Conservation (phyloP, 2,888 invertebrate genomes). For the Aphidoletes aphidimyza region DNA sequence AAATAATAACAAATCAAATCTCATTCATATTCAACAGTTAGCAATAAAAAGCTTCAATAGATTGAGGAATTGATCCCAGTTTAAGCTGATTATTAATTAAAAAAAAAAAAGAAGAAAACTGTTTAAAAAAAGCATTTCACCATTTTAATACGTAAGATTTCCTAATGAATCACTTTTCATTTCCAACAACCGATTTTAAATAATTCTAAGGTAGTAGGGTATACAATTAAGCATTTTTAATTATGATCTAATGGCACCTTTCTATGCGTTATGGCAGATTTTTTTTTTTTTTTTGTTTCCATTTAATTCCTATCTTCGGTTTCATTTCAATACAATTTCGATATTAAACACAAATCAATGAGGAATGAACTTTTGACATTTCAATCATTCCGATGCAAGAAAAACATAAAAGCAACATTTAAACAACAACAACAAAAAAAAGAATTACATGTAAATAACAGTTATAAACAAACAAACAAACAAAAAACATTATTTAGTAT, state of each 20-base stretch:
- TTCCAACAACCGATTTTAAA: conserved; percentile 44
- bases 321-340: neutral
- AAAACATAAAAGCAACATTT: neutral
- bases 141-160: conserved; percentile 35
- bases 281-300: neutral
- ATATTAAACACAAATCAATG: too few species aligned
- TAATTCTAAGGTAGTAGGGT: conserved; percentile 53
- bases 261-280: neutral
- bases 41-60: conserved; percentile 54
- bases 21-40: conserved; percentile 43
- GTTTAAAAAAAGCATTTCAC: conserved; percentile 21
- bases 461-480: too few species aligned
- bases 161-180: conserved; percentile 38
- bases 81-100: conserved; percentile 35
- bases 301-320: neutral
- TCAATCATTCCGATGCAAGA: neutral
- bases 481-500: conserved; percentile 36
- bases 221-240: conserved; percentile 19
- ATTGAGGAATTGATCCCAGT: conserved; percentile 47
- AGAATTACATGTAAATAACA: neutral
- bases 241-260: neutral
- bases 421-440: neutral
- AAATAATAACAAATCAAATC: neutral
- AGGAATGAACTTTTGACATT: neutral
- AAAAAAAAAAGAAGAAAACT: too few species aligned